phyloP scores from a whole-genome alignment of 2,888 invertebrate genomes.

The Neuroscelio doddi region DNA sequence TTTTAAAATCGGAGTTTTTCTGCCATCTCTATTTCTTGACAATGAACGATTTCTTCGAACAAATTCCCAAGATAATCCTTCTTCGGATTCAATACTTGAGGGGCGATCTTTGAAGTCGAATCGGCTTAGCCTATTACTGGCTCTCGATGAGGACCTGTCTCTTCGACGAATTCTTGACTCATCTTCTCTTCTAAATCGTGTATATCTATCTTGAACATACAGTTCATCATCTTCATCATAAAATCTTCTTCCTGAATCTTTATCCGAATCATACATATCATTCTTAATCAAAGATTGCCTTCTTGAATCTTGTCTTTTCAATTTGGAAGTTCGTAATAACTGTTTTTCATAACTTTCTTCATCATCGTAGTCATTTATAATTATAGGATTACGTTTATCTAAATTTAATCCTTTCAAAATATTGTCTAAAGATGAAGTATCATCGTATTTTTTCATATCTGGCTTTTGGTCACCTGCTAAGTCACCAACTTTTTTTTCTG shows the following conservation, averaged over 20 bases:
- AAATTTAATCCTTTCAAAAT: constrained; percentile 26
- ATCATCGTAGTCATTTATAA: constrained; percentile 9
- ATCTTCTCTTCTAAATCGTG: constrained; percentile 20
- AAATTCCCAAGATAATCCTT: constrained; percentile 55
- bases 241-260: neutral
- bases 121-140: constrained; percentile 16
- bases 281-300: constrained; percentile 41
- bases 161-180: constrained; percentile 25
- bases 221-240: constrained; percentile 19
- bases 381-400: constrained; percentile 26
- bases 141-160: constrained; percentile 30
- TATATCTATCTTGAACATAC: constrained; percentile 27
- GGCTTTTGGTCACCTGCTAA: constrained; percentile 5
- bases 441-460: neutral
- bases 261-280: constrained; percentile 45
- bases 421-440: neutral
- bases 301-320: constrained; percentile 40
- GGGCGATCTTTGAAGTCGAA: constrained; percentile 43
- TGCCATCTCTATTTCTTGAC: constrained; percentile 50
- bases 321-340: constrained; percentile 16
- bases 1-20: constrained; percentile 45
- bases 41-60: constrained; percentile 52
- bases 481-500: constrained; percentile 13
- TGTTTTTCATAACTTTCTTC: constrained; percentile 41
- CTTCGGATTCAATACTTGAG: constrained; percentile 49